Base-by-base conservation (phyloP, 2,113 vertebrate genomes). In the Perca fluviatilis region DNA sequence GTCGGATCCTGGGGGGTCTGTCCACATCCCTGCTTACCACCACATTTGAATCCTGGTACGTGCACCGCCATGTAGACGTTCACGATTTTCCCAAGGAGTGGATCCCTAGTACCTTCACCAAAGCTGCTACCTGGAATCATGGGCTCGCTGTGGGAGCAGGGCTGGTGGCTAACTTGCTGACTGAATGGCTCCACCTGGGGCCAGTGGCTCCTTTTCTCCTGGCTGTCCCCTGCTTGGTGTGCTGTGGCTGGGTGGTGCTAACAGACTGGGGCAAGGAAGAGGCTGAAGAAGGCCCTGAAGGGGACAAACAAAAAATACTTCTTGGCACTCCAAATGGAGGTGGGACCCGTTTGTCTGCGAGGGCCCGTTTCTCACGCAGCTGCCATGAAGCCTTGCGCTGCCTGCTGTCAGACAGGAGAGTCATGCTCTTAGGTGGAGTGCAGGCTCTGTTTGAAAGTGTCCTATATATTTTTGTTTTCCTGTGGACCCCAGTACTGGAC, bases 391-490 rank as follows among this genome's bases (percentile, higher is more conserved):
- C 96, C 1, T 85, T 99, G 54, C 96, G 96, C 56, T 97, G 97
- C 82, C 93, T 99, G 73, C 91, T 98, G 36, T 95, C 96, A 0
- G 97, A 99, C 88, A 96, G 94, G 7, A 96, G 97, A 0, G 96
- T 99, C 46, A 89, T 99, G 70, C 94, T 99, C 5, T 64, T 99
- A 50, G 98, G 97, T 33, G 95, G 94, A 56, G 96, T 98, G 68
- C 97, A 99, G 84, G 97, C 98, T 27, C 91, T 98, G 63, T 99
- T 98, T 74, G 98, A 99, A 90, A 98, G 98, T 46, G 96, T 98
- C 53, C 93, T 99, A 30, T 98, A 97, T 88, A 97, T 99, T 84
- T 99, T 99, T 91, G 94, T 99, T 78, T 99, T 99, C 86, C 95
- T 99, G 19, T 99, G 98, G 98, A 99, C 98, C 0, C 98, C 98